Evolutionary conservation across 2,113 vertebrate genomes (phyloP).

Genomic region (Eleginops maclovinus): DNA sequence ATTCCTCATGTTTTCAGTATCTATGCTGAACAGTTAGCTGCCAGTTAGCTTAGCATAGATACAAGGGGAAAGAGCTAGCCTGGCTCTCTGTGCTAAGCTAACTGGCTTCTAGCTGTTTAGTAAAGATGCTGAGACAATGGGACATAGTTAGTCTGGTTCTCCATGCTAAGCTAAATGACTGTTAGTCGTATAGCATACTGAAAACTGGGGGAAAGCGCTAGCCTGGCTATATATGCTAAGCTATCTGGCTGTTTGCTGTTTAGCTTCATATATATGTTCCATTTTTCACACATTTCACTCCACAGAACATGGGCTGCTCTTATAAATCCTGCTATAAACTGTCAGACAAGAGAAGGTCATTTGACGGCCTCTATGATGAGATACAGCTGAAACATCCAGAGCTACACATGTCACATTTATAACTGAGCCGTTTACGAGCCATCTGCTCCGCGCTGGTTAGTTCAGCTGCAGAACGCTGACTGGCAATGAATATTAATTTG

Average conservation of each 20-base stretch:
- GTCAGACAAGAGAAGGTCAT: slow-evolving; percentile 11
- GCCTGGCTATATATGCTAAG: too few species aligned
- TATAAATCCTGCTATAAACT: neutral
- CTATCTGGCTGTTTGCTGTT: too few species aligned
- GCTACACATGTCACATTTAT: slow-evolving; percentile 29
- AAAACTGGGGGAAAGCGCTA: too few species aligned
- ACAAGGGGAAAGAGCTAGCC: too few species aligned
- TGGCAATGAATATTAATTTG: slow-evolving; percentile 51
- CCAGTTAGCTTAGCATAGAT: too few species aligned
- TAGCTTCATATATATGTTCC: too few species aligned
- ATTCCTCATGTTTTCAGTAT: neutral
- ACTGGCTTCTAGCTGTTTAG: neutral
- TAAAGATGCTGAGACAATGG: too few species aligned
- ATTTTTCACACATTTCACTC: too few species aligned
- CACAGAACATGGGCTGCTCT: neutral
- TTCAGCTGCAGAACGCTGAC: slow-evolving; percentile 18
- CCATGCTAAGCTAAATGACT: neutral
- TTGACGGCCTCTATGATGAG: slow-evolving; percentile 22
- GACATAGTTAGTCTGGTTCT: too few species aligned
- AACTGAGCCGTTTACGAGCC: slow-evolving; percentile 36
- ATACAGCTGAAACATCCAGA: slow-evolving; percentile 9
- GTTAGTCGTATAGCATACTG: neutral
- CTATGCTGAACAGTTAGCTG: too few species aligned
- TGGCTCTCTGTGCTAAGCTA: neutral
- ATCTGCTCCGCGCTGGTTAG: slow-evolving; percentile 24